Conservation (phyloP, 2,113 vertebrate species). For the Periophthalmodon schlosseri region DNA sequence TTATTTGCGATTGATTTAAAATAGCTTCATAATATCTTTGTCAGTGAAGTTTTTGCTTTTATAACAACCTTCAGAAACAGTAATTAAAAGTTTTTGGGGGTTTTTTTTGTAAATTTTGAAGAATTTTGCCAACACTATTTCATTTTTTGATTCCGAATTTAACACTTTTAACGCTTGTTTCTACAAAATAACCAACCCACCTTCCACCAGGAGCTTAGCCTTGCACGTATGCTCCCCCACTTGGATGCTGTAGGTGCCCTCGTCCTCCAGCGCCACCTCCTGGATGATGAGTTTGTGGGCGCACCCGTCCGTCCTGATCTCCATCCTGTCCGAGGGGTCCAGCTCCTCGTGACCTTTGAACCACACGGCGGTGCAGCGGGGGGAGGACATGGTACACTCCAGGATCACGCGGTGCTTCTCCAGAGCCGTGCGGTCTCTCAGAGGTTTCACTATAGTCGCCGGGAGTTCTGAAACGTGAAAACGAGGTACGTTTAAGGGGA, state of each 20-base stretch:
- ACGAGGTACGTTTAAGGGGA: background rate
- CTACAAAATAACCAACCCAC: slow-evolving; percentile 58
- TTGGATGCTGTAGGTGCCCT: slow-evolving; percentile 85
- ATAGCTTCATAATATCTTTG: no score
- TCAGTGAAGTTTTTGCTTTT: no score
- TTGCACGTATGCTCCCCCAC: slow-evolving; percentile 83
- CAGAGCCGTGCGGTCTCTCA: slow-evolving; percentile 89
- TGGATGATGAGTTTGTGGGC: slow-evolving; percentile 89
- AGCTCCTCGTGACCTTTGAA: slow-evolving; percentile 81
- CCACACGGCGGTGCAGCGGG: slow-evolving; percentile 83
- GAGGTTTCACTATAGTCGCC: slow-evolving; percentile 86
- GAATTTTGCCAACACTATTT: no score
- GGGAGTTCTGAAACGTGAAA: slow-evolving; percentile 78
- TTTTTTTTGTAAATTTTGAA: no score
- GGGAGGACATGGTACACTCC: slow-evolving; percentile 87
- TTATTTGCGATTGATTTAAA: no score
- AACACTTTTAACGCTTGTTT: no score
- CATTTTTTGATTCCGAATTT: no score
- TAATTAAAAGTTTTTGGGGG: no score
- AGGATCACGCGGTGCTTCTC: slow-evolving; percentile 87
- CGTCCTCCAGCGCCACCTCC: slow-evolving; percentile 81
- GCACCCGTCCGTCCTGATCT: slow-evolving; percentile 85
- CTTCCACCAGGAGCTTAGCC: slow-evolving; percentile 88
- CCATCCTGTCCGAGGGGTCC: slow-evolving; percentile 79
- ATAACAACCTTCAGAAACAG: no score